Conservation (phyloP, 2,113 vertebrate genomes). For the Ivindomyrus marchei region DNA sequence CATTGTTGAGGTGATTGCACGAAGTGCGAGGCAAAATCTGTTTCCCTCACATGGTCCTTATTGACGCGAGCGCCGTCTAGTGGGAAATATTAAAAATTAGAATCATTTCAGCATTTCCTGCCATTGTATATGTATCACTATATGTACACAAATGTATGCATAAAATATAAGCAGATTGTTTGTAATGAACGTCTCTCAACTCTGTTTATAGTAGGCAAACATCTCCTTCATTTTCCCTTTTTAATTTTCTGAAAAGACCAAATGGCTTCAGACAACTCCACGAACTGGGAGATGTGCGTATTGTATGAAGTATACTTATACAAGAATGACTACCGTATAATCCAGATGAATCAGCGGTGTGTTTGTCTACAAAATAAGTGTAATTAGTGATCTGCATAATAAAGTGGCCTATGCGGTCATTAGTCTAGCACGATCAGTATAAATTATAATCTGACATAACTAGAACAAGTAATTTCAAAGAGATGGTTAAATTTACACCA, state of each 20-base stretch:
- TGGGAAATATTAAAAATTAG: constrained; percentile 12
- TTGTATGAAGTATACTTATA: neutral
- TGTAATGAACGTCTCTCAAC: neutral
- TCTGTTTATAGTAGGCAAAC: neutral
- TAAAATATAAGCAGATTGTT: neutral
- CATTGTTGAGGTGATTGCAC: neutral
- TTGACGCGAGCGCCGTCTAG: constrained; percentile 37
- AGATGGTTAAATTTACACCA: neutral
- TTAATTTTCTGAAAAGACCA: neutral
- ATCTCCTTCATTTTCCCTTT: neutral
- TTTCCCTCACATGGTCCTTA: neutral
- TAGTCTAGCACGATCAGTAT: neutral
- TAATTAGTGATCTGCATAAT: neutral
- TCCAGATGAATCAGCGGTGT: neutral
- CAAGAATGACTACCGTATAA: neutral
- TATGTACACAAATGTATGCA: neutral
- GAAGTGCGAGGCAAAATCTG: neutral
- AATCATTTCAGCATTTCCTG: neutral
- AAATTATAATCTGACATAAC: neutral
- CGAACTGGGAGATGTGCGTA: neutral
- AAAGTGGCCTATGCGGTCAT: neutral
- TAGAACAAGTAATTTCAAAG: neutral
- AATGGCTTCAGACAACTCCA: neutral
- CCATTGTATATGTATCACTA: neutral
- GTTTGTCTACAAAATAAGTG: neutral